A percentile compares a stretch with the other conserved stretches of the same genome.
Conservation (phyloP, 2,113 vertebrate species). For the Psephotus haematonotus region DNA sequence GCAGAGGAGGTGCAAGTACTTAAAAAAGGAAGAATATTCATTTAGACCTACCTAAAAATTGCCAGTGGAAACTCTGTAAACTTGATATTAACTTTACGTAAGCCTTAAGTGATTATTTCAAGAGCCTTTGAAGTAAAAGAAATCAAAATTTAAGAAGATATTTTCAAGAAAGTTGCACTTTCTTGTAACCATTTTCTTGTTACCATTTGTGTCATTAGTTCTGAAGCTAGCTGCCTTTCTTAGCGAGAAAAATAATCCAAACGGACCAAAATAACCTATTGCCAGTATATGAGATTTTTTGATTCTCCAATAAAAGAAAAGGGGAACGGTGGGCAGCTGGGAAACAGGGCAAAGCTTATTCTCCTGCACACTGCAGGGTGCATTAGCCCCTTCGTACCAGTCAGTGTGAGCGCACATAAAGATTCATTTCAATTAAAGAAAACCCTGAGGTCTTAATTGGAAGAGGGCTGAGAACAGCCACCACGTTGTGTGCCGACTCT, state of each 20-base stretch:
- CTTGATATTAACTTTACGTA: not conserved
- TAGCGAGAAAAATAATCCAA: not conserved
- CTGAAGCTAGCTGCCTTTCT: not conserved
- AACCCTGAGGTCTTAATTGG: not conserved
- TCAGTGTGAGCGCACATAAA: not conserved
- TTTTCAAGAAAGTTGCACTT: not conserved
- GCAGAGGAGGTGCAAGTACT: not conserved
- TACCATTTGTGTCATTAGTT: not conserved
- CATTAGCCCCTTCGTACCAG: not conserved
- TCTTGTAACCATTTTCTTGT: not conserved
- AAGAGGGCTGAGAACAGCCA: not conserved
- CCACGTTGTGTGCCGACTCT: not conserved
- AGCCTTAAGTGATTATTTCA: not conserved
- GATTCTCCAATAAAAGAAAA: not conserved
- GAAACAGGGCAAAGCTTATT: not conserved
- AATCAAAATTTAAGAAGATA: not conserved
- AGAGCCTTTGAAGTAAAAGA: not conserved
- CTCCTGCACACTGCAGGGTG: not conserved
- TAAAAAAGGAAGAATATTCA: not conserved
- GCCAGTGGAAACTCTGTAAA: not conserved
- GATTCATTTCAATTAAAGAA: not conserved
- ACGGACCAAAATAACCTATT: not conserved
- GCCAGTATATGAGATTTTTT: not conserved
- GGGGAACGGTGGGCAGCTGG: rapidly evolving
- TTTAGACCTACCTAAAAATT: not conserved